Percentiles rank a stretch among this genome's conserved stretches.
Conservation (phyloP, 2,797 vertebrate genomes). For the Triplophysa yarkandensis region DNA sequence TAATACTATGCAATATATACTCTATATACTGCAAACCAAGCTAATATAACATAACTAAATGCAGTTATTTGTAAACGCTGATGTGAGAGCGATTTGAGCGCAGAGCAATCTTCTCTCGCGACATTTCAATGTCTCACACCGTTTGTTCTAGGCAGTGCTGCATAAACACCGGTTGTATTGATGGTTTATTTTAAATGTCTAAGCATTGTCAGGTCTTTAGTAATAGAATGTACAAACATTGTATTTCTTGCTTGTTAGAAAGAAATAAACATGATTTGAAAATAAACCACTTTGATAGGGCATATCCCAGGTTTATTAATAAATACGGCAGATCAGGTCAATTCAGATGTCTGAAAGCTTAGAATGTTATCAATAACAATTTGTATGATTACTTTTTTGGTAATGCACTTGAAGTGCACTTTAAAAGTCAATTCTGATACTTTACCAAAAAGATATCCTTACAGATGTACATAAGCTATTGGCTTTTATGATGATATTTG, state of each 20-base stretch:
- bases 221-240: too few relatives aligned
- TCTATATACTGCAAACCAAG: too few relatives aligned
- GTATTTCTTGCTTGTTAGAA: not conserved
- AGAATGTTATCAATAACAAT: not conserved
- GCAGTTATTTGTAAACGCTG: not conserved
- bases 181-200: not conserved
- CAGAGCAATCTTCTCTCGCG: not conserved
- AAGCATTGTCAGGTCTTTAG: too few relatives aligned
- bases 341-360: not conserved
- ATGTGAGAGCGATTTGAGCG: not conserved
- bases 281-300: not conserved
- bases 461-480: not conserved
- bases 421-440: slow-evolving; percentile 3
- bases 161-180: not conserved
- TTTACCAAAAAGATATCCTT: not conserved
- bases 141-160: not conserved
- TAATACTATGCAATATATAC: too few relatives aligned
- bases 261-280: not conserved
- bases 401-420: slow-evolving; percentile 16
- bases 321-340: too few relatives aligned
- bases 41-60: not conserved
- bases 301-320: too few relatives aligned
- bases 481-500: slow-evolving; percentile 16
- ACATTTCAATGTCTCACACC: not conserved
- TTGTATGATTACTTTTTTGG: not conserved